Conservation (phyloP, 2,888 invertebrate genomes). For the Geophilus truncorum region DNA sequence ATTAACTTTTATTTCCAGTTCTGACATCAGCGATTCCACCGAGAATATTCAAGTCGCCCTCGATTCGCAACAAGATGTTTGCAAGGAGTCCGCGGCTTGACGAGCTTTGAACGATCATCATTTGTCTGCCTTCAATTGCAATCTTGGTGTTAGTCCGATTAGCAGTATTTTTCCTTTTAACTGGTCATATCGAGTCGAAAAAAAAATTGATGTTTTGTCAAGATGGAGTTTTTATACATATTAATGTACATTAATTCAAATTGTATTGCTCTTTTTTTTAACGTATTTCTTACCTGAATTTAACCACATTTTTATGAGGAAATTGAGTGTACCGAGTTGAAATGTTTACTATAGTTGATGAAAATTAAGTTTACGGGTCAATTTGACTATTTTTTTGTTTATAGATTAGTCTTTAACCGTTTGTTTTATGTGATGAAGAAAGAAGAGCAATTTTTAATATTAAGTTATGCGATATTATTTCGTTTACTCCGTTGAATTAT, state of each 20-base stretch:
- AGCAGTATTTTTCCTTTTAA: not conserved
- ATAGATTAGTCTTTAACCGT: not conserved
- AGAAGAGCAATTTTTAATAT: too few relatives aligned
- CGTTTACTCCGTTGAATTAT: too few relatives aligned
- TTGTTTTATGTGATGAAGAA: not conserved
- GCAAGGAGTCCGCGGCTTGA: not conserved
- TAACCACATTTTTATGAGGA: not conserved
- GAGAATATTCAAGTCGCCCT: not conserved
- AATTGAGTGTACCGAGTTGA: not conserved
- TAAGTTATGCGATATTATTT: too few relatives aligned
- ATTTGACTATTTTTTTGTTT: not conserved
- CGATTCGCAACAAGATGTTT: not conserved
- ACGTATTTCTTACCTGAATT: not conserved
- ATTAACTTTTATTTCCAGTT: not conserved
- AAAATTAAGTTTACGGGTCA: not conserved
- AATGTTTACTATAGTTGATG: not conserved
- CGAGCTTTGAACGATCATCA: not conserved
- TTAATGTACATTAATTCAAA: not conserved
- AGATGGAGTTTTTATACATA: not conserved
- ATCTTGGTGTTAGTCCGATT: not conserved
- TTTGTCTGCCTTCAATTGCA: not conserved
- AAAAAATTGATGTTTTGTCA: not conserved
- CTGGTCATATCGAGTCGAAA: not conserved
- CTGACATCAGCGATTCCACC: not conserved
- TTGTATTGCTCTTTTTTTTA: not conserved